Evolutionary conservation across 1,140 invertebrate genomes (phyloP).

Genomic region (Lepidurus packardi): DNA sequence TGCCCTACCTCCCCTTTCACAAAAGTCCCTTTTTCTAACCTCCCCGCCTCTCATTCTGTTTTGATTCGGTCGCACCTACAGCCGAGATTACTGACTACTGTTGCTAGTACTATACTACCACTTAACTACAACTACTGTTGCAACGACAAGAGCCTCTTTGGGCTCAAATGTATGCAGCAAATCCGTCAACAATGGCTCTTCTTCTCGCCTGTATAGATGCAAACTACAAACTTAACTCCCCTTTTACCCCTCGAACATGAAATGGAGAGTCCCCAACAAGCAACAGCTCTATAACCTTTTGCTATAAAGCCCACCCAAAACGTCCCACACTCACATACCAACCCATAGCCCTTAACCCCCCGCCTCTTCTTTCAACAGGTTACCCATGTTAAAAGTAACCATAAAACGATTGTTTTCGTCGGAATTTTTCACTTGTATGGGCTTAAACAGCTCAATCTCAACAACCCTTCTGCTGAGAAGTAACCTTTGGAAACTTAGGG

Average conservation of each 20-base stretch:
- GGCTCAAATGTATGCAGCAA: too few species aligned
- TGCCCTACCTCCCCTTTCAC: not conserved
- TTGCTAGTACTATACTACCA: not conserved
- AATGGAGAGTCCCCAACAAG: not conserved
- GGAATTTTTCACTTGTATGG: not conserved
- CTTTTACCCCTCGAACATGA: too few species aligned
- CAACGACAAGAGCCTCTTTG: too few species aligned
- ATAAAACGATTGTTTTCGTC: constrained; percentile 20
- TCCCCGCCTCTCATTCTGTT: not conserved
- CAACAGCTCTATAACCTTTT: constrained; percentile 11
- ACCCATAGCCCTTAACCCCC: not conserved
- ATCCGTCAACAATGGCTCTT: not conserved
- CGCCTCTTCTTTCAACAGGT: not conserved
- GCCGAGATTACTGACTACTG: not conserved
- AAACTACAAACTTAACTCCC: too few species aligned
- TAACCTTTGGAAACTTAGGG: not conserved
- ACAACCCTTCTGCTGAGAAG: not conserved
- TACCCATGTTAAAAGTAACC: constrained; percentile 6
- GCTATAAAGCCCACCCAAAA: constrained; percentile 3
- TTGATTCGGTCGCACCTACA: constrained; percentile 11
- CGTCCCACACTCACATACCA: constrained; percentile 8
- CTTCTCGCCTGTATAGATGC: not conserved
- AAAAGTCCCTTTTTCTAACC: not conserved
- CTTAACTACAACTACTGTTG: too few species aligned
- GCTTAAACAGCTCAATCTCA: constrained; percentile 19